These are phyloP conservation scores for Pogonophryne albipinna DNA, from an alignment of 2,797 vertebrate genomes.

Conservation along the genomic window DNA sequence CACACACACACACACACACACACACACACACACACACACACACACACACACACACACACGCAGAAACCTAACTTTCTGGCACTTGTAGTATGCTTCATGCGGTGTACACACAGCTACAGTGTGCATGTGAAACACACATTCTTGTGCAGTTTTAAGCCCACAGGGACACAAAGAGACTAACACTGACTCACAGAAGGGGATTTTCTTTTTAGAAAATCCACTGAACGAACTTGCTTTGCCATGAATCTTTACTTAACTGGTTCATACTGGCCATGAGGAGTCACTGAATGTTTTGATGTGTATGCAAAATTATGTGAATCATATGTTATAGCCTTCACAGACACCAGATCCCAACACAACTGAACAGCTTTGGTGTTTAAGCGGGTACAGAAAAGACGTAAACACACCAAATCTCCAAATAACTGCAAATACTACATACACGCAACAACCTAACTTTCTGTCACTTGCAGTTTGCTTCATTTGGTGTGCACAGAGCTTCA, in stretches of 20 bases:
- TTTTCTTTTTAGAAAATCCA: not conserved
- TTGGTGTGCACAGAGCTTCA: no score
- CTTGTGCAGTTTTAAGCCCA: not conserved
- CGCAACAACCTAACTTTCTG: no score
- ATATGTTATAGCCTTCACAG: not conserved
- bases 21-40: not conserved
- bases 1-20: constrained; percentile 4
- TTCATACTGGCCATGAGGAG: not conserved
- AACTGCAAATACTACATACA: no score
- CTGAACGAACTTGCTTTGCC: not conserved
- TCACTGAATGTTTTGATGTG: not conserved
- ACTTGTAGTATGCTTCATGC: constrained; percentile 41
- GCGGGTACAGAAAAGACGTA: constrained; percentile 2
- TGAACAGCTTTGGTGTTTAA: not conserved
- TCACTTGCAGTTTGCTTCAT: no score
- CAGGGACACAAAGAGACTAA: not conserved
- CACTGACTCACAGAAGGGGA: not conserved
- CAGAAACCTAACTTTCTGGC: constrained; percentile 52
- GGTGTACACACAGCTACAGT: constrained; percentile 7
- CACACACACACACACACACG: constrained; percentile 8
- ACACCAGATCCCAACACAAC: not conserved
- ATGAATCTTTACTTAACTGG: not conserved
- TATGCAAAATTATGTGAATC: not conserved
- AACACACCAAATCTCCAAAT: not conserved
- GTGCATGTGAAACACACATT: constrained; percentile 6